Base-by-base conservation (phyloP, 2,113 vertebrate genomes). In the Nibea albiflora region DNA sequence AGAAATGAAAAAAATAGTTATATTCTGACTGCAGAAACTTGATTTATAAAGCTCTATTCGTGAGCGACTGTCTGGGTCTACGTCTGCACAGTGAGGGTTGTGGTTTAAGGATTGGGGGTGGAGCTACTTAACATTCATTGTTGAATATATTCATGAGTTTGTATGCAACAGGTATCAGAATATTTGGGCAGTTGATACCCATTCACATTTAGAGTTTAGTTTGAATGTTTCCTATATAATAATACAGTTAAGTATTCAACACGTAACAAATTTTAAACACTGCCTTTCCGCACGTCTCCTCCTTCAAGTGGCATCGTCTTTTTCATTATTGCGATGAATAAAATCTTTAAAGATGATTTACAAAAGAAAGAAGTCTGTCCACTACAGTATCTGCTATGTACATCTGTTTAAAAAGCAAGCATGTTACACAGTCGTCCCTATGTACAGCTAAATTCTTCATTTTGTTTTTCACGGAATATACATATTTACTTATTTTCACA, bases 341-440 rank as follows among this genome's bases (percentile, higher is more conserved):
- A 92, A 96, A 97, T 96, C 46, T 97, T 96, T 97, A 96, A 96
- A 92, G 94, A 97, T 97, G 96, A 95, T 96, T 89, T 97, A 97
- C 94, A 97, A 97, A 97, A 97, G 2, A 96, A 96, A 94, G 95
- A 96, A 93, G 91, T 95, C 95, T 96, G 95, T 96, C 95, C 93
- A 96, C 96, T 97, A 98, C 95, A 90, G 84, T 91, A 90, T 92
- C 93, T 94, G 84, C 85, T 95, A 96, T 98, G 96, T 97, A 98
- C 95, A 95, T 95, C 93, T 96, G 94, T 97, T 94, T 97, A 99
- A 98, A 99, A 99, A 98, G 97, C 97, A 98, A 98, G 97, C 97
- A 97, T 95, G 95, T 96, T 95, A 89, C 89, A 96, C 96, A 95
- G 95, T 96, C 94, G 77, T 86, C 80, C 83, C 61, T 94, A 93